Percentiles rank a stretch among this genome's conserved stretches.
Conservation (phyloP, 2,888 invertebrate genomes). For the Dynastes grantii region DNA sequence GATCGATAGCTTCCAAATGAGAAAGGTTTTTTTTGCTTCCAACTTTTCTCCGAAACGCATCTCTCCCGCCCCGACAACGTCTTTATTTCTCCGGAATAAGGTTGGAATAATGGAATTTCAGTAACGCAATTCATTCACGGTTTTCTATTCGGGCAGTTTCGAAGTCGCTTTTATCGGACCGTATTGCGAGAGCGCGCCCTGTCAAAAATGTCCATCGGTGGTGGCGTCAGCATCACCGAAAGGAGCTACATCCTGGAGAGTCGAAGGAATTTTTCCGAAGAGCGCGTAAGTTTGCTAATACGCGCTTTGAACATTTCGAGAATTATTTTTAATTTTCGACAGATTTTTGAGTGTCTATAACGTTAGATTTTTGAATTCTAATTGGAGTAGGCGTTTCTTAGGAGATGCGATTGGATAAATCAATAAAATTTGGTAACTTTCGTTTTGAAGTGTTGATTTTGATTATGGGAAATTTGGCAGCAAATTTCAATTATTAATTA, state of each 20-base stretch:
- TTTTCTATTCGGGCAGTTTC: neutral
- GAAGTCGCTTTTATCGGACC: neutral
- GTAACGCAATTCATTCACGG: conserved; percentile 23
- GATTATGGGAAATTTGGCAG: no score
- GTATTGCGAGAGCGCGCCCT: neutral
- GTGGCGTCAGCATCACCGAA: conserved; percentile 60
- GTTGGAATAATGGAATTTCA: conserved; percentile 33
- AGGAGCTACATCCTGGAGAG: conserved; percentile 67
- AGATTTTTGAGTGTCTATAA: no score
- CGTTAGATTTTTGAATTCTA: no score
- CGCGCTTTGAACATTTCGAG: neutral
- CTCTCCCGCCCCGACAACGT: conserved; percentile 22
- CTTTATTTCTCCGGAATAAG: conserved; percentile 38
- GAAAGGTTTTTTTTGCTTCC: conserved; percentile 34
- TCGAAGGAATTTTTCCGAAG: conserved; percentile 64
- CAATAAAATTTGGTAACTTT: no score
- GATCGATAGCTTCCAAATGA: conserved; percentile 30
- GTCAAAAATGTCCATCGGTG: conserved; percentile 44
- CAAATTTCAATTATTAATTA: no score
- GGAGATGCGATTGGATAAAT: no score
- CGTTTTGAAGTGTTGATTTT: no score
- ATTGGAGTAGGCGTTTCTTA: no score
- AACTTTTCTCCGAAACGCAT: conserved; percentile 23
- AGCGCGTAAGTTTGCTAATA: conserved; percentile 62
- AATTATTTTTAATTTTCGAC: no score